A percentile compares a stretch with the other conserved stretches of the same genome.
phyloP scores from a whole-genome alignment of 2,113 vertebrate species.

The Scatophagus argus region DNA sequence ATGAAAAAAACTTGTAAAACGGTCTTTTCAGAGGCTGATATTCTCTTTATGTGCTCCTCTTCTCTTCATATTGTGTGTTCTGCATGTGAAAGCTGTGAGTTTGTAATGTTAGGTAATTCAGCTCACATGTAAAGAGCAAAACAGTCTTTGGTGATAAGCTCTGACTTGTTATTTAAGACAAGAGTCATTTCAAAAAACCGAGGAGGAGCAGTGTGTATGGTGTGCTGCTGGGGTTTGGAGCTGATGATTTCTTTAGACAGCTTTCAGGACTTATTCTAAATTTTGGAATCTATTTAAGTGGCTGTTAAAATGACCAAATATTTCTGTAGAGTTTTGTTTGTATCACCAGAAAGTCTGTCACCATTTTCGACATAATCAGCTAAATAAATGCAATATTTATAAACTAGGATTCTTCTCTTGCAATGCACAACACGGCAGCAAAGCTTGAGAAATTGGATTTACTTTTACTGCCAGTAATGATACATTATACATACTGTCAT shows the following conservation, averaged over 20 bases:
- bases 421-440: not conserved
- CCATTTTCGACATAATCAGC: not conserved
- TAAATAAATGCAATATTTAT: not conserved
- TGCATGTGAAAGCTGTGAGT: not conserved
- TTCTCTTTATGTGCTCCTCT: not conserved
- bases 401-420: not conserved
- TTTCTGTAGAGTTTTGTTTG: not conserved
- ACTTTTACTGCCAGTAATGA: not conserved
- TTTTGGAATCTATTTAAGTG: slow-evolving; percentile 6
- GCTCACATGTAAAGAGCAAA: slow-evolving; percentile 30
- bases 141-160: slow-evolving; percentile 16
- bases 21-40: not conserved
- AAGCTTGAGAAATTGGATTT: not conserved
- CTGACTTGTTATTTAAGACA: slow-evolving; percentile 31
- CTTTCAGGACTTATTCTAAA: slow-evolving; percentile 27
- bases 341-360: not conserved
- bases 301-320: not conserved
- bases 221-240: slow-evolving; percentile 30
- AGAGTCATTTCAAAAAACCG: slow-evolving; percentile 30
- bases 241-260: slow-evolving; percentile 55
- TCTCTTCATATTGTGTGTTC: not conserved
- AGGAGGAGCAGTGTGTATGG: slow-evolving; percentile 23
- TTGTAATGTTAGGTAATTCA: slow-evolving; percentile 10
- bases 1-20: slow-evolving; percentile 20
- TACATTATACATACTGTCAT: not conserved